A percentile compares a stretch with the other conserved stretches of the same genome.
These are phyloP conservation scores for Leptopilina myrica DNA, from an alignment of 2,888 invertebrate genomes.

Conservation along the genomic window DNA sequence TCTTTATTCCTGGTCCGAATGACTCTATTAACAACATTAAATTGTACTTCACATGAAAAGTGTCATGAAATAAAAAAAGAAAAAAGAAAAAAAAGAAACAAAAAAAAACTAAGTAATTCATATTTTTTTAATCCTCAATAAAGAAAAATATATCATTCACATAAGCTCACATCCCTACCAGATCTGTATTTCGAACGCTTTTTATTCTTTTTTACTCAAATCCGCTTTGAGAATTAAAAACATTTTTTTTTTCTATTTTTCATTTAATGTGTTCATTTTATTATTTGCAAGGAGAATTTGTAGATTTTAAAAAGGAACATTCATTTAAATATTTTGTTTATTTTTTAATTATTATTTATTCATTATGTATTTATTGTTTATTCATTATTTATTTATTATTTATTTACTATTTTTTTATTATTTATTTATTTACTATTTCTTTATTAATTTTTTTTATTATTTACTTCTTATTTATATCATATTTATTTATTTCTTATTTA, in stretches of 20 bases:
- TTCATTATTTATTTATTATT: too few relatives aligned
- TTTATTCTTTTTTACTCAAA: background rate
- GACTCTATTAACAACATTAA: constrained; percentile 39
- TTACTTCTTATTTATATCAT: too few relatives aligned
- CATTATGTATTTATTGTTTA: too few relatives aligned
- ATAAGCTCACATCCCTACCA: background rate
- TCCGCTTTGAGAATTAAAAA: background rate
- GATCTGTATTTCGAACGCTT: background rate
- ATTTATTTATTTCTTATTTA: too few relatives aligned
- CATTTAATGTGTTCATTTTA: too few relatives aligned
- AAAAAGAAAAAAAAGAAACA: background rate
- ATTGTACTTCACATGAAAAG: constrained; percentile 3
- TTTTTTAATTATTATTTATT: too few relatives aligned
- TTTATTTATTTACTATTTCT: too few relatives aligned
- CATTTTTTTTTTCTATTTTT: background rate
- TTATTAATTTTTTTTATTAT: too few relatives aligned
- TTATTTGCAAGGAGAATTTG: too few relatives aligned
- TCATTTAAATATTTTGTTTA: too few relatives aligned
- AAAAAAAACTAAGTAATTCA: constrained; percentile 11
- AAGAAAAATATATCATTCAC: background rate
- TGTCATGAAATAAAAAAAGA: background rate
- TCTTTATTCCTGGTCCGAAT: constrained; percentile 38
- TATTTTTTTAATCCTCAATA: background rate
- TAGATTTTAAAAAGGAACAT: too few relatives aligned
- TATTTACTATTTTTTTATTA: too few relatives aligned